Evolutionary conservation across 2,113 vertebrate species (phyloP).

Genomic region (Rattus rattus): DNA sequence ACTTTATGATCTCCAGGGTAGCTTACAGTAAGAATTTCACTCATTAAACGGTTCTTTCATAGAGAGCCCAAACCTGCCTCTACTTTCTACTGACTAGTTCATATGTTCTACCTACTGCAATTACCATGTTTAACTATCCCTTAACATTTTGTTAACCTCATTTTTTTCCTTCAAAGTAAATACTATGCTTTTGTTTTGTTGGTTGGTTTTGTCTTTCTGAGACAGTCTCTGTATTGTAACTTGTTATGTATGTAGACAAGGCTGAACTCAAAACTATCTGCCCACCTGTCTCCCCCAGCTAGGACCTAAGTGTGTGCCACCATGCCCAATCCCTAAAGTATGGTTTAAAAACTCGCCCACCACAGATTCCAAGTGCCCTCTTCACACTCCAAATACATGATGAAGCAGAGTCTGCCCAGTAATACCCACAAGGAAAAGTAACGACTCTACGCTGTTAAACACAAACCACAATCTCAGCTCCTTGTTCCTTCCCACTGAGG

Average conservation of each 20-base stretch:
- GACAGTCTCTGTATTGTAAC: neutral
- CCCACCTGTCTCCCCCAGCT: neutral
- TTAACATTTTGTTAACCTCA: neutral
- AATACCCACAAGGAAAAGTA: neutral
- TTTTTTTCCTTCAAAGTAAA: slow-evolving; percentile 3
- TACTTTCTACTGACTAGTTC: neutral
- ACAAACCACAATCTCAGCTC: neutral
- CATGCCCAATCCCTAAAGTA: neutral
- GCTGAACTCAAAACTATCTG: neutral
- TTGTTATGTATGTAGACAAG: neutral
- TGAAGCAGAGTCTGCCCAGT: neutral
- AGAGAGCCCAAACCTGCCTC: neutral
- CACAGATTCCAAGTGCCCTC: neutral
- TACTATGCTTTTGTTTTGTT: neutral
- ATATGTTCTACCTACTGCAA: neutral
- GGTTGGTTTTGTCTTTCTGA: neutral
- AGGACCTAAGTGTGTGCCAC: neutral
- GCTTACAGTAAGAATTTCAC: neutral
- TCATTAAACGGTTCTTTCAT: neutral
- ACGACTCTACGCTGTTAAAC: neutral
- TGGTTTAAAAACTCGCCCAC: neutral
- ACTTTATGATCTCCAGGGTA: neutral
- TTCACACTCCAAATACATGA: neutral
- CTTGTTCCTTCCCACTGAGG: neutral
- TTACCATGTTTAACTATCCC: neutral